These are phyloP conservation scores for Drosophila rhopaloa DNA, from an alignment of 1,140 invertebrate genomes.

Conservation along the genomic window DNA sequence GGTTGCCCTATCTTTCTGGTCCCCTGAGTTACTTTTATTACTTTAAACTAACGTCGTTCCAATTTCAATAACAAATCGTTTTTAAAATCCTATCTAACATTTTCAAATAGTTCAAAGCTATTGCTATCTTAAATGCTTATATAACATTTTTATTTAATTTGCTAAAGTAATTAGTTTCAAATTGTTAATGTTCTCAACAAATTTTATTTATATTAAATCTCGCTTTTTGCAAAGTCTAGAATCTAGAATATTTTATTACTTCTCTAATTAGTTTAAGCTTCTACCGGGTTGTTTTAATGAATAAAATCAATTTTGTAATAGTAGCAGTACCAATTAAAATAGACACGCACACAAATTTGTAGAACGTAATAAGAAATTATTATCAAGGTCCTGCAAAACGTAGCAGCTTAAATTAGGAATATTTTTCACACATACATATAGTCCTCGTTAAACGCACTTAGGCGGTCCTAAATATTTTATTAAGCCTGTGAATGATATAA, in stretches of 20 bases:
- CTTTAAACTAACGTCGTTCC: neutral
- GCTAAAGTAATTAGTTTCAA: too few relatives aligned
- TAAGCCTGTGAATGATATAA: neutral
- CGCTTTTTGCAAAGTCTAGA: too few relatives aligned
- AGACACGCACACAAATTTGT: neutral
- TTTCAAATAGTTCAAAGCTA: too few relatives aligned
- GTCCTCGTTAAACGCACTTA: constrained; percentile 6
- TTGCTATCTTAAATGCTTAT: too few relatives aligned
- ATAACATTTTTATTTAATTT: too few relatives aligned
- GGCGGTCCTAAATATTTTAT: constrained; percentile 20
- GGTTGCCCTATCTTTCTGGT: neutral
- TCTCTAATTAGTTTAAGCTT: too few relatives aligned
- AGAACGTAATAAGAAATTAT: neutral
- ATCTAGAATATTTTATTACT: too few relatives aligned
- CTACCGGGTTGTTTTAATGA: neutral
- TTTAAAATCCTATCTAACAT: too few relatives aligned
- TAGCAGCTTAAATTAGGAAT: neutral
- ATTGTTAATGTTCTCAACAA: too few relatives aligned
- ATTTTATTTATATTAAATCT: too few relatives aligned
- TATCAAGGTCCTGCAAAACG: constrained; percentile 1
- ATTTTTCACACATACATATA: constrained; percentile 21
- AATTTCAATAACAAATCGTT: too few relatives aligned
- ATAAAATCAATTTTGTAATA: neutral
- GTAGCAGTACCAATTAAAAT: neutral
- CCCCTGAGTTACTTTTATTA: neutral